These are phyloP conservation scores for Phaedon cochleariae DNA, from an alignment of 2,888 invertebrate genomes.

Conservation along the genomic window DNA sequence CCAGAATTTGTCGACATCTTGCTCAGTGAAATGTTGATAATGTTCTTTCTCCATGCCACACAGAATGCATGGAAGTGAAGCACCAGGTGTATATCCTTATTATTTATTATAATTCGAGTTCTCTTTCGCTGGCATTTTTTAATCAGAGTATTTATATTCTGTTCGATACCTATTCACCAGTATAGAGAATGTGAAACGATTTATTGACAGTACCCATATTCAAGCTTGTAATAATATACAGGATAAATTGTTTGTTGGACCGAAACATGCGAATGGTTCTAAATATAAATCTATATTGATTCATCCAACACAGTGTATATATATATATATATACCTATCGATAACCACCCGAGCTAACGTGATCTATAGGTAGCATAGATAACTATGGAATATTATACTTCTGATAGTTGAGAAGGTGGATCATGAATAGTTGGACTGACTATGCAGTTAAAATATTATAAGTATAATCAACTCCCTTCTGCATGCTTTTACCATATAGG, in stretches of 20 bases:
- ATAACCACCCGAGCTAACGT: too few species aligned
- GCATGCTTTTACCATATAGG: too few species aligned
- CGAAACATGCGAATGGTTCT: neutral
- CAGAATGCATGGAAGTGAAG: neutral
- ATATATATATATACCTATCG: too few species aligned
- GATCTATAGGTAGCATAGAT: too few species aligned
- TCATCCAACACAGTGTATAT: too few species aligned
- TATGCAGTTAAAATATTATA: too few species aligned
- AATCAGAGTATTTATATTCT: neutral
- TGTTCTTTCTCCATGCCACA: conserved; percentile 3
- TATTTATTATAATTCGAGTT: neutral
- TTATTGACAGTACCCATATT: neutral
- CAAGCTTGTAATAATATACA: neutral
- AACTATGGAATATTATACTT: too few species aligned
- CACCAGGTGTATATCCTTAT: neutral
- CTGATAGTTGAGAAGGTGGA: too few species aligned
- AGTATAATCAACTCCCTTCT: too few species aligned
- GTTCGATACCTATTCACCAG: neutral
- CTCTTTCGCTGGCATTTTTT: neutral
- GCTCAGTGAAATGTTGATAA: conserved; percentile 1
- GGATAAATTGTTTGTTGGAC: neutral
- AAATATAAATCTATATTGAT: neutral
- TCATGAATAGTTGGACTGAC: too few species aligned
- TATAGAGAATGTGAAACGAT: neutral
- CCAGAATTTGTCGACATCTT: conserved; percentile 1